A percentile compares a stretch with the other conserved stretches of the same genome.
Conservation (phyloP, 2,113 vertebrate genomes). For the Lepisosteus oculatus region DNA sequence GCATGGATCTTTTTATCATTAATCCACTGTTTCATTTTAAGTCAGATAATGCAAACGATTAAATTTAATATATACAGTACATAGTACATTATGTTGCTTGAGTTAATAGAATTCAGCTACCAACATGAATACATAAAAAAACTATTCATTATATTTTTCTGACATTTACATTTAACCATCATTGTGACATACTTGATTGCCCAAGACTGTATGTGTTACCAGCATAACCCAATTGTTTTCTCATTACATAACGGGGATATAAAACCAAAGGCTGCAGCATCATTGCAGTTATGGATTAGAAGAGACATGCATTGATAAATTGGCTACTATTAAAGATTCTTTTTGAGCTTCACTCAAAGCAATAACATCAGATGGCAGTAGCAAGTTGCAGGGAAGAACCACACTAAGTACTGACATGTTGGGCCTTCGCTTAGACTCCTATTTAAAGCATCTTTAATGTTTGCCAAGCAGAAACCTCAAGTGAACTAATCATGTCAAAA, state of each 20-base stretch:
- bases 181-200: neutral
- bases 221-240: neutral
- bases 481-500: constrained; percentile 43
- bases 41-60: neutral
- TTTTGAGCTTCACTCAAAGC: constrained; percentile 29
- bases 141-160: neutral
- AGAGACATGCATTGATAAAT: constrained; percentile 35
- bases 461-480: constrained; percentile 30
- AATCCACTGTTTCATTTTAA: too few species aligned
- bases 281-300: constrained; percentile 22
- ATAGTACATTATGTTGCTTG: too few species aligned
- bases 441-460: constrained; percentile 19
- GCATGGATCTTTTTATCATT: too few species aligned
- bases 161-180: neutral
- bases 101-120: neutral
- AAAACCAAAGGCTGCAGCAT: constrained; percentile 7
- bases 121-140: neutral
- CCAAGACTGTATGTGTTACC: neutral
- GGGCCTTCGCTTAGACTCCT: constrained; percentile 15
- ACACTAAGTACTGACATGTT: constrained; percentile 20
- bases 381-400: constrained; percentile 39
- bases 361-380: constrained; percentile 36
- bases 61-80: neutral
- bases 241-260: neutral
- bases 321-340: constrained; percentile 32